phyloP scores from a whole-genome alignment of 2,797 vertebrate genomes.

The Cryptoprocta ferox region DNA sequence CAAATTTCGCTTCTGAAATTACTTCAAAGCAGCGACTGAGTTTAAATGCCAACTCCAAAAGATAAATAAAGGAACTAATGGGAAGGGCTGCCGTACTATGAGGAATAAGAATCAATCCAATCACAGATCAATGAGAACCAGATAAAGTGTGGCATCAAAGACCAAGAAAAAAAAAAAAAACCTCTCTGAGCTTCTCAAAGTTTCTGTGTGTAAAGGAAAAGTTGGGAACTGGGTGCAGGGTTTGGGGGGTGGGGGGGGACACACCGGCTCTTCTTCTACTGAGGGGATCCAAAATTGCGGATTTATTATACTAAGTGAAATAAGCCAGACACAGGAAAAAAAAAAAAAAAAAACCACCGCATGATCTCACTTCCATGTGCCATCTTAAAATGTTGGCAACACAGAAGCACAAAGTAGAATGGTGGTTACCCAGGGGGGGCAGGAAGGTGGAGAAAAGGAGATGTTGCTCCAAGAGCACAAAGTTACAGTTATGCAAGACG shows the following conservation, averaged over 20 bases:
- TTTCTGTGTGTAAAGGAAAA: not conserved
- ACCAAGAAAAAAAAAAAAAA: not conserved
- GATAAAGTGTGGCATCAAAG: not conserved
- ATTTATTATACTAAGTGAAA: not conserved
- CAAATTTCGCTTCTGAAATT: constrained; percentile 60
- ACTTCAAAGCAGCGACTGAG: constrained; percentile 23
- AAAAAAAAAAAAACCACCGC: too few species aligned
- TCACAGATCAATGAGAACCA: not conserved
- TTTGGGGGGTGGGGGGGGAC: too few species aligned
- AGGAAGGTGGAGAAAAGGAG: not conserved
- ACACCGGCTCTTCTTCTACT: not conserved
- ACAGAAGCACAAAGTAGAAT: not conserved
- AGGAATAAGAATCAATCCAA: not conserved
- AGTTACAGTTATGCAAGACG: not conserved
- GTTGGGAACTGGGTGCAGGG: not conserved
- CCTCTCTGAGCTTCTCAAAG: not conserved
- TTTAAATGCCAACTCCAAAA: not conserved
- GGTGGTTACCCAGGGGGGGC: not conserved
- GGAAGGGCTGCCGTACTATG: not conserved
- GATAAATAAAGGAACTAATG: not conserved
- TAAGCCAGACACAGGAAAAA: not conserved
- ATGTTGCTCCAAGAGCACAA: not conserved
- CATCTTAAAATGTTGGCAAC: not conserved
- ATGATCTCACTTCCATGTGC: not conserved
- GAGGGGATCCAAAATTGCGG: not conserved